phyloP scores from a whole-genome alignment of 2,113 vertebrate species.

The Synodontis membranacea region DNA sequence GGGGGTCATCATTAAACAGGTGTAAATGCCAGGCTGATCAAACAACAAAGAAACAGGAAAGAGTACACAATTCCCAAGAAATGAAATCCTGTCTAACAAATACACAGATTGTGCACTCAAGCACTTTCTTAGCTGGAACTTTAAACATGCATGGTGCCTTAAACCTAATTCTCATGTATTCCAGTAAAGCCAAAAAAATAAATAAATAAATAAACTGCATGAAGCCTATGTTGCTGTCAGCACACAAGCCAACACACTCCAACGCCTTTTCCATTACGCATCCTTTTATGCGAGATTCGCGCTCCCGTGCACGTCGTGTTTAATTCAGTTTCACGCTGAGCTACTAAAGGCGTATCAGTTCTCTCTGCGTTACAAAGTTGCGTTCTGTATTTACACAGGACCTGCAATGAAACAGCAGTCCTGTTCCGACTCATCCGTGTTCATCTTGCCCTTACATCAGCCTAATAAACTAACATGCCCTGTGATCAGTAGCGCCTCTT shows the following conservation, averaged over 20 bases:
- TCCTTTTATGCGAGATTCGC: not conserved
- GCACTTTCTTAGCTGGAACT: not conserved
- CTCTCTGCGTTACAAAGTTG: not conserved
- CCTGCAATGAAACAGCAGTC: not conserved
- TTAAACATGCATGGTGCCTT: not conserved
- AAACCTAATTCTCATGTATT: no score
- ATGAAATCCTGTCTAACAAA: not conserved
- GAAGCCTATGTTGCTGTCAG: not conserved
- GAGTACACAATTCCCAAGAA: not conserved
- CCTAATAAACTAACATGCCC: not conserved
- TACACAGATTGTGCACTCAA: not conserved
- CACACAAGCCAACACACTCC: not conserved
- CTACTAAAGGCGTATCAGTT: not conserved
- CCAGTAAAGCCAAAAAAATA: no score
- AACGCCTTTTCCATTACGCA: not conserved
- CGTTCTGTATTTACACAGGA: not conserved
- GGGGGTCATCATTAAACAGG: not conserved
- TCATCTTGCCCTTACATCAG: not conserved
- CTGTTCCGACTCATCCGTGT: not conserved
- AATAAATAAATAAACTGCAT: not conserved
- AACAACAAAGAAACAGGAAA: not conserved
- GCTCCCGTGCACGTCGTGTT: not conserved
- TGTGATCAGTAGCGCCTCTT: not conserved
- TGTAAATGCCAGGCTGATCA: not conserved
- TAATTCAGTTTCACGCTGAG: not conserved